These are phyloP conservation scores for Cosmia pyralina DNA, from an alignment of 2,888 invertebrate species.

Conservation along the genomic window DNA sequence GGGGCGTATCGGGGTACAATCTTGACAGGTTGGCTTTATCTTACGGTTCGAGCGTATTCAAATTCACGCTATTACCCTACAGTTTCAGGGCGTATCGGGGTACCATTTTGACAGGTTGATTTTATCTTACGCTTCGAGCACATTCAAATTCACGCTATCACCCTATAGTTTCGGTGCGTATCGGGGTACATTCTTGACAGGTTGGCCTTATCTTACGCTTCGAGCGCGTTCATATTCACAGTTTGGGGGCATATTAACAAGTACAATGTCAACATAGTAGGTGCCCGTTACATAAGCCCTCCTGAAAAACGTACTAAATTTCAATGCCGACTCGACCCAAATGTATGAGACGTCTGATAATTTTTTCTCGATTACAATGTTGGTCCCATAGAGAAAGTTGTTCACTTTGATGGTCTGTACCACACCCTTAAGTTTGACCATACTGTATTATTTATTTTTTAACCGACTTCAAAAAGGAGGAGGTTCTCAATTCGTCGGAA, in stretches of 20 bases:
- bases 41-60: background rate
- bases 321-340: too few species aligned
- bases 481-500: too few species aligned
- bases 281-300: too few species aligned
- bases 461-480: too few species aligned
- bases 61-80: background rate
- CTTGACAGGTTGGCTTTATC: background rate
- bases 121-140: background rate
- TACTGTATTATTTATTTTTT: constrained; percentile 1
- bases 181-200: background rate
- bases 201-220: background rate
- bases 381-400: too few species aligned
- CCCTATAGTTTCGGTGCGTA: background rate
- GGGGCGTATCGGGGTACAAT: background rate
- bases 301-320: too few species aligned
- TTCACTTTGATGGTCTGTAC: too few species aligned
- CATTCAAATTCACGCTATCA: background rate
- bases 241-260: background rate
- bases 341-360: too few species aligned
- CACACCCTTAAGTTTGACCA: too few species aligned
- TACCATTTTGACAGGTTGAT: background rate
- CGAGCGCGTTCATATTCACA: background rate
- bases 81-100: background rate
- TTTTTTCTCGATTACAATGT: too few species aligned
- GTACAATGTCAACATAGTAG: too few species aligned